Evolutionary conservation across 2,888 invertebrate genomes (phyloP), one percentile per base, ranked within the genome.

Genomic region (Drosophila diplacantha): DNA sequence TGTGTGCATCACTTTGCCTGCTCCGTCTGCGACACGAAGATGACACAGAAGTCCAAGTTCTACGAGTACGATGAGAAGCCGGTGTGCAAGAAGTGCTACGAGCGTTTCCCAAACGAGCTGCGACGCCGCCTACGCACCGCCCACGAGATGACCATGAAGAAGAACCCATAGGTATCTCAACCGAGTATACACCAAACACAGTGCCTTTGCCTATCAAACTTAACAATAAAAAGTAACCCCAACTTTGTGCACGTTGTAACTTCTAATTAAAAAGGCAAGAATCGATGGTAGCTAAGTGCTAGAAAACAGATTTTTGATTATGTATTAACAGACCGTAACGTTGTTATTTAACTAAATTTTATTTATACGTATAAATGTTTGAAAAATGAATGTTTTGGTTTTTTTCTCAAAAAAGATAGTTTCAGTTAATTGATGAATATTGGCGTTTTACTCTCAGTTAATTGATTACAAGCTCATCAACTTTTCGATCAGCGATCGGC

Each of bases 1-100:
- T 99, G 99, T 89, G 96, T 97, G 53, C 95, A 98, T 88, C 99
- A 99, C 89, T 99, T 99, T 89, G 96, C 98, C 51, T 99, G 99
- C 89, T 94, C 97, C 5, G 92, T 98, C 72, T 99, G 99, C 89
- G 99, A 99, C 89, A 94, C 94, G 83, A 95, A 98, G 84, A 94
- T 97, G 91, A 96, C 94, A 86, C 96, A 97, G 75, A 97, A 97
- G 90, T 96, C 97, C 39, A 99, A 99, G 89, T 99, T 99, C 90
- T 99, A 97, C 89, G 99, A 99, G 89, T 96, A 97, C 88, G 99
- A 99, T 90, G 92, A 98, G 89, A 96, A 97, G 85, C 99, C 99
- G 32, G 97, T 96, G 12, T 99, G 99, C 90, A 98, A 99, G 89
- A 95, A 96, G 84, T 99, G 99, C 89, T 99, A 98, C 89, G 99